Percentiles rank a stretch among this genome's conserved stretches.
Conservation (phyloP, 2,113 vertebrate genomes). For the Nerophis lumbriciformis region DNA sequence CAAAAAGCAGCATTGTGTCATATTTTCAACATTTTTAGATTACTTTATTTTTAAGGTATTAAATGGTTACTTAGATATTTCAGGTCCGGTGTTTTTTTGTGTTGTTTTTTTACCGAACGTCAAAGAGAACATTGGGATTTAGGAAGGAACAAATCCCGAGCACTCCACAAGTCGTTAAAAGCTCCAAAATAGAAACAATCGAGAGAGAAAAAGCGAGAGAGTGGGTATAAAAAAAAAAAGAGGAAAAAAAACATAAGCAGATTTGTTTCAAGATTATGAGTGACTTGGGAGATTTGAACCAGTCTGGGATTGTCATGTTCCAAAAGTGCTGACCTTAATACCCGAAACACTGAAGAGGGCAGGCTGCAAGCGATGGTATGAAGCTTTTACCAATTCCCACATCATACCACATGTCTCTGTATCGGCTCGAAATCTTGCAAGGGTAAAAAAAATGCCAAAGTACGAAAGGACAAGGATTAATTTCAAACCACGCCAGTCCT, state of each 20-base stretch:
- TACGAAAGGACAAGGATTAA: too few species aligned
- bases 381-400: too few species aligned
- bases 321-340: slow-evolving; percentile 58
- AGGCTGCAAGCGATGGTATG: not conserved
- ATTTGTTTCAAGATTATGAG: slow-evolving; percentile 47
- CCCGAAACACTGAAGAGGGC: slow-evolving; percentile 26
- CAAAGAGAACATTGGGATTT: slow-evolving; percentile 7
- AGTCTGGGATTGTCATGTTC: slow-evolving; percentile 26
- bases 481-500: too few species aligned
- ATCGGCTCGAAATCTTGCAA: not conserved
- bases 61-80: too few species aligned
- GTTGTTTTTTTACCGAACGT: not conserved
- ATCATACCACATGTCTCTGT: too few species aligned
- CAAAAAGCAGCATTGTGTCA: too few species aligned
- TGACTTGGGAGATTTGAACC: slow-evolving; percentile 36
- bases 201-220: slow-evolving; percentile 12
- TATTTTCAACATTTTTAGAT: too few species aligned
- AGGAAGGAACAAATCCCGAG: not conserved
- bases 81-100: too few species aligned
- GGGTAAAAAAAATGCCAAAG: not conserved
- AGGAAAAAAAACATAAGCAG: slow-evolving; percentile 23
- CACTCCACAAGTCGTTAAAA: not conserved
- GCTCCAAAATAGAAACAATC: slow-evolving; percentile 22
- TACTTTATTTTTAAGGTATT: too few species aligned
- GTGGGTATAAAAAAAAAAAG: too few species aligned